A percentile compares a stretch with the other conserved stretches of the same genome.
Evolutionary conservation across 2,113 vertebrate species (phyloP).

Genomic region (Columbina picui): DNA sequence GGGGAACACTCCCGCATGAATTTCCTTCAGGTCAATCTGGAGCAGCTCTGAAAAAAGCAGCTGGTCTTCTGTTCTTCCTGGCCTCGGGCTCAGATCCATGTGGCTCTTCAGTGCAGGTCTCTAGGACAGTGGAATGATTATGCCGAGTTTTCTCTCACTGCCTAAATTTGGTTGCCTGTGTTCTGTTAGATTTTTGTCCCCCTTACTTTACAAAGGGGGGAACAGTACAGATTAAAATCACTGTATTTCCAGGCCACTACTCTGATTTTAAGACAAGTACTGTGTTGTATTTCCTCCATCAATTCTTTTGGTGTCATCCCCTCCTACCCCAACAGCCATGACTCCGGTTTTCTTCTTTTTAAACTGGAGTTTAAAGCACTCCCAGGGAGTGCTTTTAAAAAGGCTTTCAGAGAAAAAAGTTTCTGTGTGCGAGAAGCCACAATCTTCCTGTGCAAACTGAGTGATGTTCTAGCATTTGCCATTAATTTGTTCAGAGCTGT

Average conservation of each 20-base stretch:
- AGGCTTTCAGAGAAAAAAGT: neutral
- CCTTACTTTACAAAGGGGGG: neutral
- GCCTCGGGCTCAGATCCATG: neutral
- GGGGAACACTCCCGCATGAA: neutral
- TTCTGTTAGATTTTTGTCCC: neutral
- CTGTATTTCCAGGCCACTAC: too few relatives aligned
- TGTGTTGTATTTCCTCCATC: too few relatives aligned
- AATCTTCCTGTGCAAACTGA: neutral
- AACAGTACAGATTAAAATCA: neutral
- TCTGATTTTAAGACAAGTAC: too few relatives aligned
- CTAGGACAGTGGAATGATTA: neutral
- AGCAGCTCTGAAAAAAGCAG: constrained; percentile 27
- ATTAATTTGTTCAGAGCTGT: neutral
- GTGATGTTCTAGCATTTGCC: neutral
- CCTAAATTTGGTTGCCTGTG: neutral
- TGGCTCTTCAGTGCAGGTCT: neutral
- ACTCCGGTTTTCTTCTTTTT: neutral
- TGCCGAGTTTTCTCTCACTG: neutral
- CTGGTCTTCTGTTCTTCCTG: neutral
- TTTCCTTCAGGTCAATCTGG: neutral
- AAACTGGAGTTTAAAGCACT: neutral
- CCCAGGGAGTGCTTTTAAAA: neutral
- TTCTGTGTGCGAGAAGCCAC: neutral
- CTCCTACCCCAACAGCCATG: neutral
- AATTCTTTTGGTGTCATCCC: accelerated